These are phyloP conservation scores for Ophiothrix spiculata DNA, from an alignment of 35 echinoderm and acorn worm genomes.

Conservation along the genomic window DNA sequence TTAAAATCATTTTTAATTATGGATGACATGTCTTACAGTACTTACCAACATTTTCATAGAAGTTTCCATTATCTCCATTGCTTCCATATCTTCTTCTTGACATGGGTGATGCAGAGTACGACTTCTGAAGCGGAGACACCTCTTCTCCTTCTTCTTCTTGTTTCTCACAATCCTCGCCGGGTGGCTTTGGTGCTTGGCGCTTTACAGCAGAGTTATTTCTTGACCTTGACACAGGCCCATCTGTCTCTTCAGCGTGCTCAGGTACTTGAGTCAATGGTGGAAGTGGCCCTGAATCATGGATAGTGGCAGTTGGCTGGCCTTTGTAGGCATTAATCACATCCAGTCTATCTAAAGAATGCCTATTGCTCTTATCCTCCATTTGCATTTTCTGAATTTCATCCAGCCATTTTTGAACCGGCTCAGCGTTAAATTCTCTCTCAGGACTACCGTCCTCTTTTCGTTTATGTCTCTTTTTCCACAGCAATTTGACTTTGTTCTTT, in stretches of 20 bases:
- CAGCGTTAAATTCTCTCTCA: conserved; percentile 78
- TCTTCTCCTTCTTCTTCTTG: conserved; percentile 20
- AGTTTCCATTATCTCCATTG: neutral
- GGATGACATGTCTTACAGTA: neutral
- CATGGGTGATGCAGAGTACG: conserved; percentile 39
- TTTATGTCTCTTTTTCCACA: conserved; percentile 51
- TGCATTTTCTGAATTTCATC: conserved; percentile 17
- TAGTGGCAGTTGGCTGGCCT: conserved; percentile 65
- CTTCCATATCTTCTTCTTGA: conserved; percentile 14
- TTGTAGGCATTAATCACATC: conserved; percentile 91
- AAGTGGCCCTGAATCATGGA: conserved; percentile 20
- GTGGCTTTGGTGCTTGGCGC: conserved; percentile 70
- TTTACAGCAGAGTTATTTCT: conserved; percentile 18
- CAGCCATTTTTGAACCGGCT: conserved; percentile 74
- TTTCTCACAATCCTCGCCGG: conserved; percentile 23
- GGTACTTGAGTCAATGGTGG: conserved; percentile 9
- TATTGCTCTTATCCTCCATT: conserved; percentile 28
- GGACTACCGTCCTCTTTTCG: conserved; percentile 72
- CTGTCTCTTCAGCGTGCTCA: neutral
- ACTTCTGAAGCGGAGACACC: conserved; percentile 25
- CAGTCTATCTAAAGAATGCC: conserved; percentile 75
- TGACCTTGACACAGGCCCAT: neutral
- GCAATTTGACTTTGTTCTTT: conserved; percentile 40
- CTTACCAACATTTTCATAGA: conserved; percentile 64
- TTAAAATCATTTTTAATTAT: no score